Evolutionary conservation across 2,797 vertebrate genomes (phyloP).

Genomic region (Takifugu rubripes): DNA sequence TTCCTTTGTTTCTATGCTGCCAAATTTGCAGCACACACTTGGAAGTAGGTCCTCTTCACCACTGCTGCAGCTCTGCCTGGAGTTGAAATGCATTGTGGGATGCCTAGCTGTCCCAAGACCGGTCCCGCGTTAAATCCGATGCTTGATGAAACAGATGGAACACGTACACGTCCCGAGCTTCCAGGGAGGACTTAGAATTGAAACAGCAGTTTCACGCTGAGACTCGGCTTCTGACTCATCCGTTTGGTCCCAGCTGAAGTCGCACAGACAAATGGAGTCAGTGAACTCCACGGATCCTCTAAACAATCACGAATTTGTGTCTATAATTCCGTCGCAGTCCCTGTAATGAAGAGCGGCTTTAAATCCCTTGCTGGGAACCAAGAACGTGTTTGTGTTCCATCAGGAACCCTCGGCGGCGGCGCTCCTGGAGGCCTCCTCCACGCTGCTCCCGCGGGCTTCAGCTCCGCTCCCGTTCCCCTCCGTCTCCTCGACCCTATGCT

Average conservation of each 20-base stretch:
- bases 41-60: too few species aligned
- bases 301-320: conserved; percentile 24
- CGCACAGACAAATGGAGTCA: conserved; percentile 13
- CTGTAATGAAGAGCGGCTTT: conserved; percentile 23
- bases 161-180: too few species aligned
- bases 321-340: conserved; percentile 14
- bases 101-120: too few species aligned
- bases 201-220: too few species aligned
- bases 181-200: too few species aligned
- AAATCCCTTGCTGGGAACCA: conserved; percentile 20
- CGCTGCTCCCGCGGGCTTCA: conserved; percentile 25
- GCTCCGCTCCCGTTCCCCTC: conserved; percentile 25
- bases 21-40: too few species aligned
- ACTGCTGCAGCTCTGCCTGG: too few species aligned
- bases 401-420: conserved; percentile 41
- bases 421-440: conserved; percentile 18
- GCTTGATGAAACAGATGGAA: too few species aligned
- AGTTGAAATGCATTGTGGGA: too few species aligned
- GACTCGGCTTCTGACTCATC: too few species aligned
- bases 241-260: background rate
- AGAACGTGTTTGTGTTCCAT: conserved; percentile 63
- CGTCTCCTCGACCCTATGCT: conserved; percentile 34
- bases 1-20: too few species aligned
- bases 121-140: too few species aligned
- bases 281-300: conserved; percentile 21